Base-by-base conservation (phyloP, 2,888 invertebrate genomes). In the Tribolium freemani region DNA sequence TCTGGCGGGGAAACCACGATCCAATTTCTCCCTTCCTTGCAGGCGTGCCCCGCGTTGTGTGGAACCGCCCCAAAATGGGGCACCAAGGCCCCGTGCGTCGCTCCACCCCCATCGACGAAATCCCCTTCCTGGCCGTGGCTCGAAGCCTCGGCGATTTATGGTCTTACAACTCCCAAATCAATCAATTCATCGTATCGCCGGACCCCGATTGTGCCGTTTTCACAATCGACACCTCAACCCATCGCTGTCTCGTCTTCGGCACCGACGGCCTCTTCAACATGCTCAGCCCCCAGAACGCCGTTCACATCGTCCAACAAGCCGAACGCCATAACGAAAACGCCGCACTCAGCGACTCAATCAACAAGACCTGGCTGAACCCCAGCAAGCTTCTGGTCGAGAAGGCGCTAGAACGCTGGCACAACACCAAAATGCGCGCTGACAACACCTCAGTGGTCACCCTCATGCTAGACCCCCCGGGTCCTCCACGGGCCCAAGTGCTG, bases 191-290 rank as follows among this genome's bases (percentile, higher is more conserved):
- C 11, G 98, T 99, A n/a, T 97, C 97, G 30, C 99, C 99, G 0
- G 96, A 96, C 86, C 99, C 99, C 0, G 99, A 99, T 88, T 96
- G 98, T 8, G 91, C 92, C 71, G 96, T 97, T 1, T 88, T 95
- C 73, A 90, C 92, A 75, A 93, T 97, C 78, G 94, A 96, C 86
- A 91, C 95, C 9, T 89, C 91, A 60, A 91, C 90, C 76, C 93
- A 92, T 84, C 90, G 94, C 79, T 99, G 98, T 88, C 88, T 99
- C 48, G 94, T 99, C 77, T 94, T 99, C 82, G 98, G 97, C 66
- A 97, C 98, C 0, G 99, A 99, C 86, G 99, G 99, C 0, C 88
- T 99, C 38, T 99, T 97, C 94, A 99, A 99, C 87, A 97, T 99
- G 91, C 88, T 99, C 75, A 92, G 92, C 1, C 91, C 97, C 0